Base-by-base conservation (phyloP, 1,140 invertebrate species). In the Sipha flava region DNA sequence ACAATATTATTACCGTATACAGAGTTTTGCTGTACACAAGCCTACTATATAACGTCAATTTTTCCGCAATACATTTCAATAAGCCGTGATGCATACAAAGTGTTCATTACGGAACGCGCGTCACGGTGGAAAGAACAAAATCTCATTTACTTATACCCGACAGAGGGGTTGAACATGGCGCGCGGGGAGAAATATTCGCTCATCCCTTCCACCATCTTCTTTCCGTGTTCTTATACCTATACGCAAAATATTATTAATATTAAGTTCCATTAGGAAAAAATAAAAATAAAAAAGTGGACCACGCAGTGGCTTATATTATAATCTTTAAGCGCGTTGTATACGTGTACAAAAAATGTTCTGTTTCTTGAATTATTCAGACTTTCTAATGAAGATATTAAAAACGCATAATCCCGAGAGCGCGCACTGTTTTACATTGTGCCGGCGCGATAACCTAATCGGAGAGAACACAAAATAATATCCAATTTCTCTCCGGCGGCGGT, bases 41-140 rank as follows among this genome's bases (percentile, higher is more conserved):
- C n/a, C n/a, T n/a, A 43, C 23, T 68, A 14, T 68, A 43, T 43
- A 23, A 34, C 43, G 37, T 43, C 64, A 68, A 68, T 68, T 68
- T 68, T 40, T 68, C 23, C 64, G 64, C 64, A 68, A 68, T 68
- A 68, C 64, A 43, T 68, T 68, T 68, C 64, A 68, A 68, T 68
- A 68, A 68, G 64, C 59, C 29, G 59, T 21, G 64, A 21, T 68
- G 64, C 64, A 68, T 68, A 68, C 64, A 68, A 68, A 68, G 64
- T 68, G 64, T 68, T 68, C 64, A 68, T 68, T 68, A 68, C 43
- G 34, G 31, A 37, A 62, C 31, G 37, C 29, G 21, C 23, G 7
- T 14, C 21, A 16, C 34, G 62, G 4, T 31, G 3, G 1, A 40
- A 16, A 68, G 12, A 64, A 64, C 34, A 43, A 68, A 68, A 43